Conservation (phyloP, 2,888 invertebrate species). For the Hipparchia semele region DNA sequence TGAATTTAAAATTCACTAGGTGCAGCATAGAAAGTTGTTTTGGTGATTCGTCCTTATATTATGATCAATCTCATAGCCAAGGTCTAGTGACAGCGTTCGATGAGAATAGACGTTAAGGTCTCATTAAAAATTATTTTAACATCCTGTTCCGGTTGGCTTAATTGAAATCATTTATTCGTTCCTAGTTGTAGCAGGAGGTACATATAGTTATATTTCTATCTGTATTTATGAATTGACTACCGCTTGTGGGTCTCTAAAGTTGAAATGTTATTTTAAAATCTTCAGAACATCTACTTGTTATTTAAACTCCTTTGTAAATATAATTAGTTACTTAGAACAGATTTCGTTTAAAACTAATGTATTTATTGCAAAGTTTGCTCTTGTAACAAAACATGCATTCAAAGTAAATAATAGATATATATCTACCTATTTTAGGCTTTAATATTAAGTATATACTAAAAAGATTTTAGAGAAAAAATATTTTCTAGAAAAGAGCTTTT, state of each 20-base stretch:
- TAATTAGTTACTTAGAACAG: too few relatives aligned
- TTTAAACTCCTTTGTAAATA: too few relatives aligned
- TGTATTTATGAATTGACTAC: background rate
- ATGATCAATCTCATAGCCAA: constrained; percentile 11
- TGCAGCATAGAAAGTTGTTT: constrained; percentile 17
- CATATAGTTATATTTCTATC: constrained; percentile 6
- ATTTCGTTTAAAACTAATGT: too few relatives aligned
- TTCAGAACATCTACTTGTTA: too few relatives aligned
- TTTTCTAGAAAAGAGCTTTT: background rate
- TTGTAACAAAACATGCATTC: too few relatives aligned
- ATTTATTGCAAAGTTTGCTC: too few relatives aligned
- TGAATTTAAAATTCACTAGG: background rate
- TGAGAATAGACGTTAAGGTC: constrained; percentile 32
- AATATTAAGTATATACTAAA: too few relatives aligned
- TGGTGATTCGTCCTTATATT: constrained; percentile 17
- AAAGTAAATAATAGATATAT: too few relatives aligned
- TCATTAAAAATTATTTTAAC: constrained; percentile 25
- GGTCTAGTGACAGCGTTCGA: constrained; percentile 23
- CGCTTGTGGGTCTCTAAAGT: background rate
- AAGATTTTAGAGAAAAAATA: too few relatives aligned
- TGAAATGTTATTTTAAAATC: too few relatives aligned
- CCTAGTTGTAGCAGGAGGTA: background rate
- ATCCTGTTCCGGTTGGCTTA: constrained; percentile 35
- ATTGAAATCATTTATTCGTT: constrained; percentile 22
- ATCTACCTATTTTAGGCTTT: too few relatives aligned